These are phyloP conservation scores for Rostratula benghalensis DNA, from an alignment of 2,113 vertebrate genomes.

Conservation along the genomic window DNA sequence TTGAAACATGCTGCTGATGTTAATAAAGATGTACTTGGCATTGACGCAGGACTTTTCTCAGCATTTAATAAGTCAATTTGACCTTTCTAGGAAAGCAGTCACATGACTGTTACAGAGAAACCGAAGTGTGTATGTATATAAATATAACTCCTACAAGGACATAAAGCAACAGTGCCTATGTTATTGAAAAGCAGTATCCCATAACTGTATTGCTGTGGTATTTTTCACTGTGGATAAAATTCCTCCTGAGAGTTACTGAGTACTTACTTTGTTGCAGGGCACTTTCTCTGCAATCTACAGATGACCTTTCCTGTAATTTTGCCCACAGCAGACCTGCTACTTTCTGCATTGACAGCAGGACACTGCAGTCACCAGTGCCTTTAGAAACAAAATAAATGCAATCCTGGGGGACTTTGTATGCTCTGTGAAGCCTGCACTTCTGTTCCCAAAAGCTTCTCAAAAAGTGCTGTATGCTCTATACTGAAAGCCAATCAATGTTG, in stretches of 20 bases:
- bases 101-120: background rate
- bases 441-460: background rate
- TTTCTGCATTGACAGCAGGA: background rate
- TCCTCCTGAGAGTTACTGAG: background rate
- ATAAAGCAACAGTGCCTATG: background rate
- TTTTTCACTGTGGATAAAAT: background rate
- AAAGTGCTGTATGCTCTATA: background rate
- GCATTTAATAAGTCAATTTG: background rate
- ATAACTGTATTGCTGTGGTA: background rate
- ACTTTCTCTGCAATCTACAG: background rate
- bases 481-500: background rate
- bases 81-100: background rate
- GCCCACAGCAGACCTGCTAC: background rate
- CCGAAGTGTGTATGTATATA: background rate
- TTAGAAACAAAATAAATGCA: background rate
- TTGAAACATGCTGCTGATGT: background rate
- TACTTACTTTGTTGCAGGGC: background rate
- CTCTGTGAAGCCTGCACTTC: background rate
- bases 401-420: background rate
- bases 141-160: background rate
- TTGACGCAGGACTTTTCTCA: background rate
- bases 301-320: background rate
- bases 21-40: background rate
- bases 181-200: background rate
- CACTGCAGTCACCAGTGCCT: background rate